Percentiles rank a stretch among this genome's conserved stretches.
These are phyloP conservation scores for Tenebrosternarchus preto DNA, from an alignment of 2,113 vertebrate genomes.

Conservation along the genomic window DNA sequence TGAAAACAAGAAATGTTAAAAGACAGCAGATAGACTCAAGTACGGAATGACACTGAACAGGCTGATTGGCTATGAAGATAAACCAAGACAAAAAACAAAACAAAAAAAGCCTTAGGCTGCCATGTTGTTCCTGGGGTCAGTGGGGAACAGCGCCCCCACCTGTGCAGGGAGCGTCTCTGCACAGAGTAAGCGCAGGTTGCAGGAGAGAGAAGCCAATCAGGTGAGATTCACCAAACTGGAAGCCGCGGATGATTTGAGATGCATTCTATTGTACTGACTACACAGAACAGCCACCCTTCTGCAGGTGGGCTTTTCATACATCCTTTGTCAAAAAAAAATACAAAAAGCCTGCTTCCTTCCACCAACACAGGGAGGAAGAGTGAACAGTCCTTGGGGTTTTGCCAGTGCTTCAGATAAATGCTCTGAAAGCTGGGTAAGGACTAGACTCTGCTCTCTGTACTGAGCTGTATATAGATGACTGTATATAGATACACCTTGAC, in stretches of 20 bases:
- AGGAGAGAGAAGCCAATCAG: constrained; percentile 34
- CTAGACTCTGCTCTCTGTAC: constrained; percentile 45
- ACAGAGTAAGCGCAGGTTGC: too few species aligned
- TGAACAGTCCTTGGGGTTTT: constrained; percentile 19
- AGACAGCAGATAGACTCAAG: too few species aligned
- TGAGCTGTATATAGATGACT: constrained; percentile 43
- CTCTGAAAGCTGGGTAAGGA: constrained; percentile 9
- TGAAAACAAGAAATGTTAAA: too few species aligned
- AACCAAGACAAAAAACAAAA: too few species aligned
- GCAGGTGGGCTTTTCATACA: constrained; percentile 12
- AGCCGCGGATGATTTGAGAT: constrained; percentile 64
- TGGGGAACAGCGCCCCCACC: too few species aligned
- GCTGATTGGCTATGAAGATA: too few species aligned
- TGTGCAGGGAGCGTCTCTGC: too few species aligned
- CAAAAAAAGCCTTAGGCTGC: too few species aligned
- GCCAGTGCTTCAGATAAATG: constrained; percentile 19
- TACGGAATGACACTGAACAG: too few species aligned
- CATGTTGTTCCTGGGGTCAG: too few species aligned
- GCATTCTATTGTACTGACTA: constrained; percentile 5
- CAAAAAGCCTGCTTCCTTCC: not conserved
- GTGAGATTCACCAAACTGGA: constrained; percentile 60
- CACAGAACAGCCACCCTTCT: constrained; percentile 5
- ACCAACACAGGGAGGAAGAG: too few species aligned
- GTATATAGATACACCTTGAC: constrained; percentile 61
- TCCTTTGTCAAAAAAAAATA: not conserved